Conservation (phyloP, 2,113 vertebrate genomes). For the Microcebus griseorufus region DNA sequence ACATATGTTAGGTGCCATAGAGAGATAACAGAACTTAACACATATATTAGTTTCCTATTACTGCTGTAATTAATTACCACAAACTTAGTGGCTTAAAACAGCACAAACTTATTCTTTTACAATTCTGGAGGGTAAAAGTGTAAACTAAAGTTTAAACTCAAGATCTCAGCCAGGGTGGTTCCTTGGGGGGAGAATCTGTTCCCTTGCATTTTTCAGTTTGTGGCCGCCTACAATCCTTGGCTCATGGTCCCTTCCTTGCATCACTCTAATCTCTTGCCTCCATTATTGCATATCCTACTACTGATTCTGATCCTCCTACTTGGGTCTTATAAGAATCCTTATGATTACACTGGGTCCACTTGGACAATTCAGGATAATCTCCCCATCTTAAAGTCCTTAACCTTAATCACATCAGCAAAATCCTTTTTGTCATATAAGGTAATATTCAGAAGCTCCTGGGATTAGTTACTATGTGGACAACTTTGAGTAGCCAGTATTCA, state of each 20-base stretch:
- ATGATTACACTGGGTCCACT: not conserved
- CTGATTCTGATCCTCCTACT: not conserved
- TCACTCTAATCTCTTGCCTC: not conserved
- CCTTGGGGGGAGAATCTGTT: not conserved
- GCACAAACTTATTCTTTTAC: not conserved
- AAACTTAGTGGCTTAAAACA: slow-evolving; percentile 10
- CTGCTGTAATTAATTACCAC: not conserved
- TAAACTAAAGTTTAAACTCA: not conserved
- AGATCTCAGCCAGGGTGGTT: not conserved
- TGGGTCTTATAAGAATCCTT: not conserved
- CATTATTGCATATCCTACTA: not conserved
- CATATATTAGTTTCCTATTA: not conserved
- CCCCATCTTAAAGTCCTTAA: not conserved
- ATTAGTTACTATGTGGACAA: not conserved
- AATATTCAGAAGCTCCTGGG: not conserved
- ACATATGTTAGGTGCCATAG: not conserved
- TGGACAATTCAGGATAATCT: not conserved
- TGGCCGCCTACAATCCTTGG: not conserved
- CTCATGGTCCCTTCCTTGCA: not conserved
- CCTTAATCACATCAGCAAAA: slow-evolving; percentile 18
- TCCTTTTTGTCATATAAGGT: not conserved
- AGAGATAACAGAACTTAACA: not conserved
- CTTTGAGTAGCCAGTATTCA: not conserved
- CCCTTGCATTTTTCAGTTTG: not conserved
- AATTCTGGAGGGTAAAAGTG: not conserved